Evolutionary conservation across 35 echinoderm and acorn worm species (phyloP), one percentile per base, ranked within the genome.

Genomic region (Acanthaster planci): DNA sequence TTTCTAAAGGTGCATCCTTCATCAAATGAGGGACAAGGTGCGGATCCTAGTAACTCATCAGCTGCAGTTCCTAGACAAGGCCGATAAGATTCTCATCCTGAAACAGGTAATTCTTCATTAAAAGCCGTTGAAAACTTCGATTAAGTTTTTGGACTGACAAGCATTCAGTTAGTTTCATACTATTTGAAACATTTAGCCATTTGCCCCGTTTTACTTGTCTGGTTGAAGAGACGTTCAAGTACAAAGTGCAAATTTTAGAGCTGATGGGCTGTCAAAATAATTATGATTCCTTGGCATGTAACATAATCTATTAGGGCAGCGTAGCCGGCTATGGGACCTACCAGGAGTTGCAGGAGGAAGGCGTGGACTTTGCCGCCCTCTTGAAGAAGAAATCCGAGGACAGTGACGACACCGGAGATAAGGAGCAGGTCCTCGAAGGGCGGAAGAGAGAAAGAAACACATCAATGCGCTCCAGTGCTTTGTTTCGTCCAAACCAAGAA

Each of bases 311-410:
- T 26, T 51, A 97, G 93, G 93, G 93, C 18, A 77, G 59, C 51
- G 89, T 94, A 82, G 92, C 80, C 32, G 86, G 44, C 12, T 86
- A 78, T 27, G 93, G 93, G 0, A 92, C 88, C 7, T 97, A 89
- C 68, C 51, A 89, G 14, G 86, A 97, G 34, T 78, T 97, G 5
- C 82, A 92, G 76, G 77, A 56, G 1, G 59, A 40, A 12, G 93
- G 93, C 10, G 67, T 97, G 12, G 93, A 97, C 42, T 97, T 97
- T 88, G 93, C 93, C 15, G 39, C 90, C 21, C 86, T 97, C 44
- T 67, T 97, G 12, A 97, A 92, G 52, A 86, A 92, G 56, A 67
- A 57, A 64, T 37, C 53, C 2, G 2, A 0, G 30, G 52, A 83
- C 9, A 53, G 53, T 1, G 64, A 92, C 31, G 35, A 88, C 38